A percentile compares a stretch with the other conserved stretches of the same genome.
Conservation (phyloP, 1,140 invertebrate genomes). For the Polyergus mexicanus region DNA sequence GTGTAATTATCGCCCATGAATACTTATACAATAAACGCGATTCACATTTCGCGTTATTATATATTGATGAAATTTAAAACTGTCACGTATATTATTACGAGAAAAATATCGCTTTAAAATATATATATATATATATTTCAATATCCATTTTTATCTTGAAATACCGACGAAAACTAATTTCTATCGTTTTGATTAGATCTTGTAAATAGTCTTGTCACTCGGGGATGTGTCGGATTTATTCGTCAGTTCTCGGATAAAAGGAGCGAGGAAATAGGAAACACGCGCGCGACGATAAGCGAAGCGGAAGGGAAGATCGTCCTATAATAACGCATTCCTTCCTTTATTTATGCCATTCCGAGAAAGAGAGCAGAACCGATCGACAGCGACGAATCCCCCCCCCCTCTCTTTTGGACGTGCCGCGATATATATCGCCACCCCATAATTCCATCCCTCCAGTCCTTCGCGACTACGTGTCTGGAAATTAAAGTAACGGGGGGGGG, state of each 20-base stretch:
- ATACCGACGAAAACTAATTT: slow-evolving; percentile 11
- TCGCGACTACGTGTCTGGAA: slow-evolving; percentile 43
- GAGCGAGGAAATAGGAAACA: slow-evolving; percentile 35
- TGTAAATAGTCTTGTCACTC: slow-evolving; percentile 12
- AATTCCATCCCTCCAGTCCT: slow-evolving; percentile 45
- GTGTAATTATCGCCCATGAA: neutral
- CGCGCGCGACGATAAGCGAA: slow-evolving; percentile 46
- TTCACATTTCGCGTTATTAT: neutral
- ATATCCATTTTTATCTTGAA: neutral
- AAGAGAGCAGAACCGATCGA: slow-evolving; percentile 56
- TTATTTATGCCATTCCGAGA: slow-evolving; percentile 20
- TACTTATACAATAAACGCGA: neutral
- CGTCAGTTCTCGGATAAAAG: neutral
- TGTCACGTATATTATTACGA: neutral
- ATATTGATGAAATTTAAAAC: neutral
- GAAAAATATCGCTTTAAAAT: neutral
- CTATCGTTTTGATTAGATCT: slow-evolving; percentile 6
- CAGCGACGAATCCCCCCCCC: slow-evolving; percentile 40
- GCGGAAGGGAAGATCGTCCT: slow-evolving; percentile 36
- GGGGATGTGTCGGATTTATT: slow-evolving; percentile 40
- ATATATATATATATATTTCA: slow-evolving; percentile 4
- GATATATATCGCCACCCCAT: slow-evolving; percentile 55
- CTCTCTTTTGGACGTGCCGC: slow-evolving; percentile 12
- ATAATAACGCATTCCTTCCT: slow-evolving; percentile 57
- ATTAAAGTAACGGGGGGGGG: slow-evolving; percentile 60